phyloP scores from a whole-genome alignment of 1,140 invertebrate species.

The Drosophila melanogaster region Release_6_plus_ISO1_MT NT_033779.5:17369001-17369500 shows the following conservation, averaged over 20 bases:
- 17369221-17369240: conserved; percentile 10
- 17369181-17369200: conserved; percentile 36
- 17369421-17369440: conserved; percentile 11
- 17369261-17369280: conserved; percentile 15
- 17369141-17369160: conserved; percentile 57
- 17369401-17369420: conserved; percentile 13
- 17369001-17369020: conserved; percentile 39
- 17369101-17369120: conserved; percentile 62
- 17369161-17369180: conserved; percentile 50
- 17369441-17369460: conserved; percentile 5
- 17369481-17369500: conserved; percentile 1
- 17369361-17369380: conserved; percentile 77
- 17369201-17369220: conserved; percentile 50
- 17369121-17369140: conserved; percentile 78
- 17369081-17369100: conserved; percentile 33
- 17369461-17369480: conserved; percentile 3
- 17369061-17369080: conserved; percentile 53
- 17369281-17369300: conserved; percentile 27
- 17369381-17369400: conserved; percentile 32
- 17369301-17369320: conserved; percentile 18
- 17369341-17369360: conserved; percentile 36
- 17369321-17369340: conserved; percentile 23
- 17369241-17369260: conserved; percentile 14
- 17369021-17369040: conserved; percentile 74
- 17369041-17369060: conserved; percentile 70